Conservation (phyloP, 1,140 invertebrate species). For the Stegodyphus dumicola region DNA sequence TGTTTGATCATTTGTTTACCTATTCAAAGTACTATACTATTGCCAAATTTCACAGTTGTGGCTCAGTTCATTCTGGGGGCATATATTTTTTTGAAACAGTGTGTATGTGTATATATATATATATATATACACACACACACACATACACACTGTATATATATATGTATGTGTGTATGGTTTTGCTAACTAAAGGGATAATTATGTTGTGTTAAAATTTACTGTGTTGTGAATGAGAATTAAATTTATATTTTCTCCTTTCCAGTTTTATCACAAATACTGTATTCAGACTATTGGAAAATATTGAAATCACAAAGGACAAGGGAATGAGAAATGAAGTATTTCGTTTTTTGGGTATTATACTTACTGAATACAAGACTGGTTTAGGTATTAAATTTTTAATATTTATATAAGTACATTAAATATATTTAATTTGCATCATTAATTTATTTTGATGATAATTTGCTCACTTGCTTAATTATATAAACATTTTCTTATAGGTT, state of each 20-base stretch:
- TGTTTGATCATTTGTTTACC: no score
- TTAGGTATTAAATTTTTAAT: constrained; percentile 5
- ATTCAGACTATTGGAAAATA: constrained; percentile 81
- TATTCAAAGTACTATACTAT: no score
- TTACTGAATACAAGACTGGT: constrained; percentile 72
- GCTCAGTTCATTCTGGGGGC: no score
- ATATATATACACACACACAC: no score
- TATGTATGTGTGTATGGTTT: no score
- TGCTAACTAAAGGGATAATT: no score
- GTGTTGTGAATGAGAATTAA: not conserved
- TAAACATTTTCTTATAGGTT: constrained; percentile 64
- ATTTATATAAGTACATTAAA: not conserved
- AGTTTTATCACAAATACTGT: constrained; percentile 78
- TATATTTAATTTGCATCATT: not conserved
- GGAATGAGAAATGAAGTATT: constrained; percentile 77
- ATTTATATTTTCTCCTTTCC: constrained; percentile 65
- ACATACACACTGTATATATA: no score
- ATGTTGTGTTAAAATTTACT: no score
- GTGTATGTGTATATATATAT: no score
- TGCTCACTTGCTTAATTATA: not conserved
- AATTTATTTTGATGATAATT: not conserved
- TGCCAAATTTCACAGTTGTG: no score
- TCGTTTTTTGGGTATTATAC: constrained; percentile 82
- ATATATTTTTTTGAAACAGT: no score
- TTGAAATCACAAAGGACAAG: constrained; percentile 74